Base-by-base conservation (phyloP, 2,113 vertebrate genomes). In the Lutjanus erythropterus region DNA sequence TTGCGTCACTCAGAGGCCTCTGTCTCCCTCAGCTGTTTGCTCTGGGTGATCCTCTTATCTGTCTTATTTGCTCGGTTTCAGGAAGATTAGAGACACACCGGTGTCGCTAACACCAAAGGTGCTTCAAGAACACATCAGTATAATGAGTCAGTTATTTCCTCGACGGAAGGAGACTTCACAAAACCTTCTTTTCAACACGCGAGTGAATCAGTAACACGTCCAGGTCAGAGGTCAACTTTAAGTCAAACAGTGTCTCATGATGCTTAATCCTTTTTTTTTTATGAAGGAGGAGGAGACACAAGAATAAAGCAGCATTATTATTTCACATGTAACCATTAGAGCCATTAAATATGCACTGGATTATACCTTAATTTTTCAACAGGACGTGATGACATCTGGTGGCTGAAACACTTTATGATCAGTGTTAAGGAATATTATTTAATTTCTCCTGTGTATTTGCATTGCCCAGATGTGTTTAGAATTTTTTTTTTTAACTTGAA, bases 1-100 rank as follows among this genome's bases (percentile, higher is more conserved):
- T 37, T 21, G 27, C 12, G 2, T 29, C n/a, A 12, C 31, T 3
- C 23, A 0, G n/a, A 58, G 46, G 15, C 37, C 74, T 82, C 27
- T 60, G 61, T 62, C 80, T 75, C 60, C 75, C 76, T 83, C 61
- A 9, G 44, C 53, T 68, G 56, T 83, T 67, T 77, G 56, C 47
- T 53, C 14, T 74, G 39, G 21, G 50, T 56, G 16, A 65, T 31
- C 73, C 6, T 71, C 49, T 71, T 59, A 64, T 71, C 64, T 15
- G 5, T 41, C 14, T 18, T 29, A 14, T 79, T 72, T 85, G 60
- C 67, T 55, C 60, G 35, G 42, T 6, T 69, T 74, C 31, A 56
- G 41, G 9, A 8, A 4, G n/a, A 5, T 18, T 1, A n/a, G 29
- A 39, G 19, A 11, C 9, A 18, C 21, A 4, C 8, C 15, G 4